Evolutionary conservation across 2,113 vertebrate genomes (phyloP).

Genomic region (Myiopsitta monachus): DNA sequence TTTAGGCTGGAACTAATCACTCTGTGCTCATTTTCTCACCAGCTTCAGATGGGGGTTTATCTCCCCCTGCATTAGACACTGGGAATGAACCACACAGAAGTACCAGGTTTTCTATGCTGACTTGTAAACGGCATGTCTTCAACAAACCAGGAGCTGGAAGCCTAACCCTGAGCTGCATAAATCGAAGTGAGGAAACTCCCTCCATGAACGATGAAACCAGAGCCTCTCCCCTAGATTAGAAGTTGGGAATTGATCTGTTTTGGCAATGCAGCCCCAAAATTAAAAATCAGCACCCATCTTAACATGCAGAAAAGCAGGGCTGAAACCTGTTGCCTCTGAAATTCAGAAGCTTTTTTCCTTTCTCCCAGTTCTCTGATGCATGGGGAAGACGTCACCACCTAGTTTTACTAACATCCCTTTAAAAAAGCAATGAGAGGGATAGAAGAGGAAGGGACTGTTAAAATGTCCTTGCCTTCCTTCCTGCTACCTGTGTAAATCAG

Average conservation of each 20-base stretch:
- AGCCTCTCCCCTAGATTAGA: neutral
- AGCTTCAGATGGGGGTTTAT: neutral
- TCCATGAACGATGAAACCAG: accelerated
- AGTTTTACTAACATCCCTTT: neutral
- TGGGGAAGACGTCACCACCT: neutral
- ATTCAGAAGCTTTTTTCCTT: neutral
- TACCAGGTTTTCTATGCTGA: neutral
- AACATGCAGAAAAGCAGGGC: neutral
- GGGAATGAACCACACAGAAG: neutral
- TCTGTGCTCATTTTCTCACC: neutral
- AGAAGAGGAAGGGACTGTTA: neutral
- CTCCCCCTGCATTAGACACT: accelerated
- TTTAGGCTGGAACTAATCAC: neutral
- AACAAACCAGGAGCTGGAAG: neutral
- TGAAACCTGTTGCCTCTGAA: neutral
- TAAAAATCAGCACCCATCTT: neutral
- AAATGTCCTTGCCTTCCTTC: neutral
- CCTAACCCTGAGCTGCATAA: neutral
- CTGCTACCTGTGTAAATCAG: neutral
- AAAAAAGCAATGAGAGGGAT: neutral
- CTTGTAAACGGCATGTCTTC: accelerated
- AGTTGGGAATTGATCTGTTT: neutral
- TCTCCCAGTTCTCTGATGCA: neutral
- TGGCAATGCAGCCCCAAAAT: neutral
- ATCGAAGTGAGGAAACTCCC: neutral